Evolutionary conservation across 23 tunicate genomes (phyloP).

Genomic region (Aplidium turbinatum): DNA sequence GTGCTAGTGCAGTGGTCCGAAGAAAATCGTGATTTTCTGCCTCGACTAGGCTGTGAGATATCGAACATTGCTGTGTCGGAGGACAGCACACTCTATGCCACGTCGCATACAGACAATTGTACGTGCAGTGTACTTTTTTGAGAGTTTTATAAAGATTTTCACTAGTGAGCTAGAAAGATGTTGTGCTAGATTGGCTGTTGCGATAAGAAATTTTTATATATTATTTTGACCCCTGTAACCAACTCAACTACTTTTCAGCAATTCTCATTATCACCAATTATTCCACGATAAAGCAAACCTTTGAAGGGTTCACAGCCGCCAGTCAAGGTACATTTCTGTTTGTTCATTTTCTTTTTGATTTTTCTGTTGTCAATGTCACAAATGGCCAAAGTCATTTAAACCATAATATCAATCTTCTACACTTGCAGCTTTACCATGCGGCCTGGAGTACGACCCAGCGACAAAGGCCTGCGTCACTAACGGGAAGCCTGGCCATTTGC

Average conservation of each 20-base stretch:
- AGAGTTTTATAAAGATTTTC: too few relatives aligned
- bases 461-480: slow-evolving; percentile 70
- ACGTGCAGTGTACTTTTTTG: slow-evolving; percentile 7
- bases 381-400: not conserved
- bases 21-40: slow-evolving; percentile 47
- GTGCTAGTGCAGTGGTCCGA: slow-evolving; percentile 76
- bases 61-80: slow-evolving; percentile 27
- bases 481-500: slow-evolving; percentile 91
- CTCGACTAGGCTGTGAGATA: slow-evolving; percentile 59
- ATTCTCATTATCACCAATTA: slow-evolving; percentile 50
- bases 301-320: slow-evolving; percentile 73
- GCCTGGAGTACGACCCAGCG: slow-evolving; percentile 54
- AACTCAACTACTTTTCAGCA: too few relatives aligned
- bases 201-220: too few relatives aligned
- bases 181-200: not conserved
- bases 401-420: not conserved
- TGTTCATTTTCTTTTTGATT: not conserved
- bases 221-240: too few relatives aligned
- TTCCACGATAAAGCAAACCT: slow-evolving; percentile 43
- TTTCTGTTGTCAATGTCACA: not conserved
- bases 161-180: too few relatives aligned
- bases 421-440: slow-evolving; percentile 60
- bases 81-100: slow-evolving; percentile 48
- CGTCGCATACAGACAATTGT: slow-evolving; percentile 77
- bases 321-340: slow-evolving; percentile 12